These are phyloP conservation scores for Nasonia giraulti DNA, from an alignment of 1,140 invertebrate species.

Conservation along the genomic window DNA sequence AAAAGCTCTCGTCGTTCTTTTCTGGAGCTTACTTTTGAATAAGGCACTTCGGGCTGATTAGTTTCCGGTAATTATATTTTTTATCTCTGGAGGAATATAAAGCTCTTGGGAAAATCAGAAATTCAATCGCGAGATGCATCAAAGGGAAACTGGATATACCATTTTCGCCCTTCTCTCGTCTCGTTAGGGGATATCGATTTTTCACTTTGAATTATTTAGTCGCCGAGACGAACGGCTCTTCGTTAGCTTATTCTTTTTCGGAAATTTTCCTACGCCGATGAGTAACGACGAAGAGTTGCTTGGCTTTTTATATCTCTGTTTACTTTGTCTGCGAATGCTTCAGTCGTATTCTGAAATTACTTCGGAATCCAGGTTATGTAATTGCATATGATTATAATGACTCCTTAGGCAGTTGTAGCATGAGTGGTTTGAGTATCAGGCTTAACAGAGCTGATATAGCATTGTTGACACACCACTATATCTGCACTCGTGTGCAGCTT, in stretches of 20 bases:
- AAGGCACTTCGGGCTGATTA: neutral
- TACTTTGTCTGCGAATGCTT: too few relatives aligned
- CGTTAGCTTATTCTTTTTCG: neutral
- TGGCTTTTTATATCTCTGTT: too few relatives aligned
- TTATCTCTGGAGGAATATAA: neutral
- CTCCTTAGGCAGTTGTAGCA: too few relatives aligned
- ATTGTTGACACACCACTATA: too few relatives aligned
- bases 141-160: conserved; percentile 2
- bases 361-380: too few relatives aligned
- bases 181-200: neutral
- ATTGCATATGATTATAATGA: too few relatives aligned
- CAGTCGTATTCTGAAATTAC: too few relatives aligned
- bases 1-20: neutral
- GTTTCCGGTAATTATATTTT: neutral
- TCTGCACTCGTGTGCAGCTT: too few relatives aligned
- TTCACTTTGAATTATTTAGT: conserved; percentile 15
- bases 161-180: neutral
- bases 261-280: neutral
- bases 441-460: too few relatives aligned
- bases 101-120: neutral
- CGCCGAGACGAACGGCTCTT: neutral
- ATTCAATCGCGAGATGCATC: conserved; percentile 6
- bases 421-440: too few relatives aligned
- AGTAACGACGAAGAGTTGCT: too few relatives aligned
- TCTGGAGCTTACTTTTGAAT: neutral